Evolutionary conservation across 2,113 vertebrate genomes (phyloP), one percentile per base, ranked within the genome.

Genomic region (Phasianus colchicus): DNA sequence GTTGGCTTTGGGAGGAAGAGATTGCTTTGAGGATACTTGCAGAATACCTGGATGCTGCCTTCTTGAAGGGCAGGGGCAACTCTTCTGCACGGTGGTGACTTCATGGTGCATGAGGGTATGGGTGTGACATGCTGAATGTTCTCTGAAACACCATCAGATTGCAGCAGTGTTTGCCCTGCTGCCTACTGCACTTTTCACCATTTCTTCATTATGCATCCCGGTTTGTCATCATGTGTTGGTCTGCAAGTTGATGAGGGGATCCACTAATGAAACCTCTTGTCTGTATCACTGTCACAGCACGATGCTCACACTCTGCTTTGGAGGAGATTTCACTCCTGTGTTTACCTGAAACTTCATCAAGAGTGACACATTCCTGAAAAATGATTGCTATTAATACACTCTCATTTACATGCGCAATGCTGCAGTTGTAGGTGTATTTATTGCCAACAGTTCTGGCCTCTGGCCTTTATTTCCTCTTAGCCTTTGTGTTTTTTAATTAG

Each of bases 401-500:
- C 0, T 0, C 55, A 71, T 83, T 86, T 88, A 74, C 25, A 22
- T 3, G 3, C 67, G 36, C 69, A 38, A 0, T 66, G 36, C 64
- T 90, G 40, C 52, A 42, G 25, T 38, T 92, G 40, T 60, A 32
- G 22, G 32, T 73, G 43, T 83, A 22, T 79, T 92, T 83, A 65
- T 73, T 80, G 64, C 79, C 69, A 77, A 34, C 60, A 45, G 18
- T 43, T 74, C 69, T 74, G 55, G 67, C 86, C 45, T 89, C 78
- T 21, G 77, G 66, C 36, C 43, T 77, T 86, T 58, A 50, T 58
- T 93, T 83, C 45, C 64, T 89, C 58, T 70, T 73, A 66, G 32
- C 48, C 50, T 83, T 76, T 80, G 34, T 90, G 79, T 19, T 21
- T 91, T 83, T 88, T 83, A 93, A 76, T 93, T 90, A 94, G 76